Evolutionary conservation across 2,797 vertebrate genomes (phyloP), one percentile per base, ranked within the genome.

Genomic region (Phoebastria nigripes): DNA sequence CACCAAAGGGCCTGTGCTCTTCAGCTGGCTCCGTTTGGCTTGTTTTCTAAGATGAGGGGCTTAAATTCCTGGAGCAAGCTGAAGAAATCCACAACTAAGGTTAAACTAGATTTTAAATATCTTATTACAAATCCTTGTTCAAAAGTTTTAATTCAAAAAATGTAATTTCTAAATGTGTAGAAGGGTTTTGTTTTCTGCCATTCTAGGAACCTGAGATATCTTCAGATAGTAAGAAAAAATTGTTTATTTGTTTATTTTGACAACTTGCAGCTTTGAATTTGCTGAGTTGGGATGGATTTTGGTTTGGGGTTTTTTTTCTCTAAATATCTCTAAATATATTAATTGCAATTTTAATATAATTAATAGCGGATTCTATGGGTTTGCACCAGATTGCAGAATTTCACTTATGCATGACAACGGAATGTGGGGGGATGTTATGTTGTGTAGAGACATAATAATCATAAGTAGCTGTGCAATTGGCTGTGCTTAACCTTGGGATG

Each of bases 241-340:
- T 6, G 3, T 15, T 51, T 41, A 6, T 35, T 12, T 47, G 4
- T 47, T 82, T 66, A n/a, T 28, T 77, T 77, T 72, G 33, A 17
- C n/a, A 85, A 11, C 4, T 67, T 82, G 15, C 8, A 58, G 7
- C 21, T 82, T 56, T 76, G 35, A 51, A 69, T 84, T 81, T 91
- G 6, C 44, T 31, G 51, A 82, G 6, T 52, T 82, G 10, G 5
- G 9, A 41, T 66, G 3, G 21, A 39, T 55, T 77, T 70, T 46
- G 33, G 11, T 31, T 63, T 26, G 0, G 0, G 0, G 0, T 0
- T 8, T 51, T 28, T 39, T 73, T 81, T 9, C 7, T 37, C 37
- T 37, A 37, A 37, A 37, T 39, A 2, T 73, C 8, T 70, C 31
- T 47, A 59, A 56, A 49, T 56, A 16, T 3, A 66, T 59, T 52